Evolutionary conservation across 2,797 vertebrate genomes (phyloP), one percentile per base, ranked within the genome.

Genomic region (Schizothorax lantsangensis): DNA sequence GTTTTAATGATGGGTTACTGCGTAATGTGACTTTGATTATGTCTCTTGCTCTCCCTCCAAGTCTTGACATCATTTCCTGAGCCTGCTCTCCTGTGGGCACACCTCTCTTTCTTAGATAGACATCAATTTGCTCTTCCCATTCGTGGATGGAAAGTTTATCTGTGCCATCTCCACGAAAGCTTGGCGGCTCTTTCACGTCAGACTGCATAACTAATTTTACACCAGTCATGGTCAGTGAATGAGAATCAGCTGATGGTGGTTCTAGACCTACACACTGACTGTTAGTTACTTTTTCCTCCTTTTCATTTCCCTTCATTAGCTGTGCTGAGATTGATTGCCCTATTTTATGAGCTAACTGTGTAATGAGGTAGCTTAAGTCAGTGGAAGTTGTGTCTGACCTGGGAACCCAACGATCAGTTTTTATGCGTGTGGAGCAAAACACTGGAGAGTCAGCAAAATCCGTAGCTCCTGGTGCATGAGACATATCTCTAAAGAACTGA

Each of bases 31-130:
- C 71, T 54, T 75, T 86, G 6, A 88, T 68, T 23, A 90, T 84
- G 43, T 89, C 88, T 40, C 73, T 89, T 3, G 87, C 88, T 45
- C 79, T 89, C 78, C 86, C 88, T 69, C 72, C 72, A n/a, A 87
- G 26, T 68, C 81, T 83, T 71, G 82, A 87, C 74, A 88, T 82
- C 23, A 88, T 86, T 30, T 89, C 81, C 7, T 84, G 52, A 30
- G 79, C 81, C 30, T 84, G 71, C 17, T 88, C 72, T 36, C 66
- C 36, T 10, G 12, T 23, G 14, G 79, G 36, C 26, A 88, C 43
- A 26, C 59, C 38, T 43, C 83, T 83, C 40, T 88, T 90, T 7
- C 81, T 80, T 80, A 90, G 45, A 69, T 90, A 88, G 1, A 83
- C 21, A 6, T 64, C 47, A 73, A 81, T 88, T 11, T 84, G 62